Percentiles rank a stretch among this genome's conserved stretches.
Evolutionary conservation across 1,140 invertebrate species (phyloP).

Genomic region (Thrips palmi): DNA sequence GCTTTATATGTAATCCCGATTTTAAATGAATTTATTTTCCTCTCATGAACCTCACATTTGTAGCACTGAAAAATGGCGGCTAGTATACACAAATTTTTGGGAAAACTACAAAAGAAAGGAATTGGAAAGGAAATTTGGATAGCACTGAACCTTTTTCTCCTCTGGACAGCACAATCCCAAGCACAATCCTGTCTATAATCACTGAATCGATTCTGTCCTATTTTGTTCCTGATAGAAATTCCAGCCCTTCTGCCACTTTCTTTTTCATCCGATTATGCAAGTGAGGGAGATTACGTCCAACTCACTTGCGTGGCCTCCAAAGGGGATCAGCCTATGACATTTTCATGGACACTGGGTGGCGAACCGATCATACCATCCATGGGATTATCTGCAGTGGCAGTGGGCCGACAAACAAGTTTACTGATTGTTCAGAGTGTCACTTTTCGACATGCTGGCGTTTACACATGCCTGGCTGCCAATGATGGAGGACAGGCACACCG

Average conservation of each 20-base stretch:
- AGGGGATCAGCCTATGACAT: conserved; percentile 14
- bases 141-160: no score
- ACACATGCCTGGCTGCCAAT: conserved; percentile 16
- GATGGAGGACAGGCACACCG: conserved; percentile 12
- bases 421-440: conserved; percentile 15
- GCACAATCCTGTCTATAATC: neutral
- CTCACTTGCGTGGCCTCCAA: conserved; percentile 16
- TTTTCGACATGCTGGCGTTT: conserved; percentile 14
- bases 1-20: no score
- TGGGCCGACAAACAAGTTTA: conserved; percentile 11
- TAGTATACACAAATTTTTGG: no score
- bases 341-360: conserved; percentile 12
- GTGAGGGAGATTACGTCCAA: conserved; percentile 25
- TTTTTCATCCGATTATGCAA: conserved; percentile 4
- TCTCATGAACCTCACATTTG: no score
- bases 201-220: no score
- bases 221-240: no score
- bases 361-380: conserved; percentile 8
- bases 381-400: conserved; percentile 12
- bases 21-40: no score
- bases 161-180: no score
- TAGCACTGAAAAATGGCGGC: no score
- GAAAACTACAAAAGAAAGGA: no score
- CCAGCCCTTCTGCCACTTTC: conserved; percentile 7
- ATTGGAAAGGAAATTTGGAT: no score